Evolutionary conservation across 1,140 invertebrate genomes (phyloP), one percentile per base, ranked within the genome.

Genomic region (Daktulosphaira vitifoliae): DNA sequence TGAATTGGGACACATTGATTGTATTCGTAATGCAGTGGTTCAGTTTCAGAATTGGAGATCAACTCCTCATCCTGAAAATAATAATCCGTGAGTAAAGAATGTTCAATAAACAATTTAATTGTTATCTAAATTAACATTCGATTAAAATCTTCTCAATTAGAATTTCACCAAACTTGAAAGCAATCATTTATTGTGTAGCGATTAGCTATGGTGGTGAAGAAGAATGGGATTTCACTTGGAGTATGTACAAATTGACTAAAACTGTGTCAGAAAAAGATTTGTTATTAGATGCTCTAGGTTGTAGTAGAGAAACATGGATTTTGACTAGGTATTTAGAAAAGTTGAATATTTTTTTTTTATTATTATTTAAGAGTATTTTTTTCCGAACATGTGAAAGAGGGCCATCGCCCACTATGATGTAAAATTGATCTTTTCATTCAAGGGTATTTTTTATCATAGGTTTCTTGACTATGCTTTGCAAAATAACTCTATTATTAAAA

Each of bases 191-290:
- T 72, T 95, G 91, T 70, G 85, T 85, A 1, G 90, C 89, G 0
- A 84, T 96, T 5, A 78, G 83, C 62, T 80, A 84, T 13, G 92
- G 92, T 2, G 84, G 84, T 0, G 82, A 86, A 64, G 75, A 80
- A 4, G 90, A 92, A 71, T 96, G 90, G 91, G 79, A 90, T 26
- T 92, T 92, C 73, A 82, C 85, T 0, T 90, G 89, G 81, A 77
- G 86, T 39, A 77, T 85, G 16, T 95, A 89, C 71, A 69, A 81
- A 13, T 81, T 80, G 4, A 81, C 86, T 0, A 84, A 84, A 66
- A 84, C 89, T 1, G 86, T 83, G 0, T 82, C 84, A 0, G 90
- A 93, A 71, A 84, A 88, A 70, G 84, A 86, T 65, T 72, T 85
- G 8, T 73, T 94, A 5, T 74, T 93, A 0, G 78, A 78, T n/a